phyloP scores from a whole-genome alignment of 1,140 invertebrate species.

The Metopolophium dirhodum region DNA sequence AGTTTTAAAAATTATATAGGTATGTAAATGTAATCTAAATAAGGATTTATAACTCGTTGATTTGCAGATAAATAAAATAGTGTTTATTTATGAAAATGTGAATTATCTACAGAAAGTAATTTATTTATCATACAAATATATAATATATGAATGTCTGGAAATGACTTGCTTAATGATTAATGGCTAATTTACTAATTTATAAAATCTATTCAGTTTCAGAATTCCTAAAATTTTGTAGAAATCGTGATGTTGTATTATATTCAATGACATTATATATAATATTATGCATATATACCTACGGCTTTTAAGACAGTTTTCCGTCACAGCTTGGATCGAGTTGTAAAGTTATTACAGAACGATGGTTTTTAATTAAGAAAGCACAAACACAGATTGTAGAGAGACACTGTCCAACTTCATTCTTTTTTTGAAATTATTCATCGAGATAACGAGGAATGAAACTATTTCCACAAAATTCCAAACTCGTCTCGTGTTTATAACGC shows the following conservation, averaged over 20 bases:
- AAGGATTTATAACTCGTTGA: neutral
- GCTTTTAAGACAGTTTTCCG: neutral
- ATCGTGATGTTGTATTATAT: neutral
- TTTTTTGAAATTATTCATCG: neutral
- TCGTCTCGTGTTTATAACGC: neutral
- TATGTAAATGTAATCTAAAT: neutral
- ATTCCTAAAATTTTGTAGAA: neutral
- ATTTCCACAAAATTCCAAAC: neutral
- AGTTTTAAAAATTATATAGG: slow-evolving; percentile 7
- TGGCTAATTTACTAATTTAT: neutral
- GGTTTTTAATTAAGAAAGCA: slow-evolving; percentile 43
- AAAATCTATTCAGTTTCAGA: neutral
- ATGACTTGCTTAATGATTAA: neutral
- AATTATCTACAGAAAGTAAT: neutral
- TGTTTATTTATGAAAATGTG: neutral
- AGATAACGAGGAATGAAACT: slow-evolving; percentile 21
- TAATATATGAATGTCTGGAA: neutral
- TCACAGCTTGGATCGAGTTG: neutral
- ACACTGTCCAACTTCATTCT: neutral
- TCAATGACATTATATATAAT: neutral
- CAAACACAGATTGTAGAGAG: neutral
- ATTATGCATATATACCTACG: neutral
- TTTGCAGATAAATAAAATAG: neutral
- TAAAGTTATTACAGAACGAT: neutral
- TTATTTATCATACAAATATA: neutral